Base-by-base conservation (phyloP, 2,113 vertebrate species). In the Dissostichus mawsoni region DNA sequence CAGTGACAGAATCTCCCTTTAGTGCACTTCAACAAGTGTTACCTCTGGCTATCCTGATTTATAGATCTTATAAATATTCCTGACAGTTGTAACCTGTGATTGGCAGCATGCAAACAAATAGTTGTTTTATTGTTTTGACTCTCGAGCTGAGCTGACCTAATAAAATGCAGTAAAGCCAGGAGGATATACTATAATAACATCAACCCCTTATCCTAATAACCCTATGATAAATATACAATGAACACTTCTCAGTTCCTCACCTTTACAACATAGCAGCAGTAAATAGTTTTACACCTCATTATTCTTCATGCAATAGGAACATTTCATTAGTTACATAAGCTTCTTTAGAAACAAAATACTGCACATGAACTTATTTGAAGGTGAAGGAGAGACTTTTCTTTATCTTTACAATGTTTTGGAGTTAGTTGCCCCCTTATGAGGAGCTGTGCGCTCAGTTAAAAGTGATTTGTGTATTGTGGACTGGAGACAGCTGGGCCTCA, bases 11-110 rank as follows among this genome's bases (percentile, higher is more conserved):
- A 23, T 55, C 23, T 69, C 29, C 29, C 11, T 25, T 69, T 69
- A 78, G 48, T 55, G 10, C 25, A 25, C 25, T 25, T 25, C 25
- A 25, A 25, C 25, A 25, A 25, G 25, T 29, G 29, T 4, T 29
- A 25, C 62, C 25, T 12, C 1, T 52, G 17, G 17, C 6, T 11
- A 7, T 20, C 33, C 23, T 66, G 13, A 73, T 57, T 33, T 33
- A 25, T 57, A 57, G 55, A 25, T 16, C 11, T 56, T 55, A 13
- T 4, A 50, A 33, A n/a, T 48, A 41, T 68, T 77, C 41, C n/a
- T 68, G 57, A 79, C 51, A 55, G 47, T 53, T 57, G 13, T 18
- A 56, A 33, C 8, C 14, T 64, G 52, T 59, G 25, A 61, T 14
- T 25, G 16, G 16, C 11, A 33, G 44, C 12, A 17, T 45, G 18